phyloP scores from a whole-genome alignment of 2,113 vertebrate genomes.

The Phyllostomus discolor region DNA sequence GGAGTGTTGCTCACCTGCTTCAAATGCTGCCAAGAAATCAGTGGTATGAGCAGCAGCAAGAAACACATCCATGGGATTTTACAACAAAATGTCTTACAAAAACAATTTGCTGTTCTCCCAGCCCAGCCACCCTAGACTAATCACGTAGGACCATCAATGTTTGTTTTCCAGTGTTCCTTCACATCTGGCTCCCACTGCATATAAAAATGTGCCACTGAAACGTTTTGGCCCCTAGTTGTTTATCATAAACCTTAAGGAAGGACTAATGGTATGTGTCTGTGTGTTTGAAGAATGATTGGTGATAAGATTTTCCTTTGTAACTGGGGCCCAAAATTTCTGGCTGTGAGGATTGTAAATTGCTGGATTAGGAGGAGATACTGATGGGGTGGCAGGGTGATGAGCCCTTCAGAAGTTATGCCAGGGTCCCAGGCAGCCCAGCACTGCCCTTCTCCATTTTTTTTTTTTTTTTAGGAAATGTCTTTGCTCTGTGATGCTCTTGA shows the following conservation, averaged over 20 bases:
- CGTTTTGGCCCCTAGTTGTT: not conserved
- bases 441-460: not conserved
- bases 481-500: not conserved
- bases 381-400: not conserved
- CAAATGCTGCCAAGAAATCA: not conserved
- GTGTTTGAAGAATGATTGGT: not conserved
- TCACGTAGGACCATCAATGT: conserved; percentile 41
- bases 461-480: not conserved
- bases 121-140: not conserved
- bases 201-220: conserved; percentile 11
- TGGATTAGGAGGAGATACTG: not conserved
- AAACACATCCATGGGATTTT: not conserved
- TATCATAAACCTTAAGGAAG: conserved; percentile 1
- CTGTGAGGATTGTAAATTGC: not conserved
- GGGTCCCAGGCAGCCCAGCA: not conserved
- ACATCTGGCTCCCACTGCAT: not conserved
- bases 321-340: not conserved
- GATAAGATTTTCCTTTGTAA: conserved; percentile 25
- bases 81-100: not conserved
- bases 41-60: not conserved
- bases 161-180: conserved; percentile 33
- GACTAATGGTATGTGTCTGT: not conserved
- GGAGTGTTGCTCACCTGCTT: not conserved
- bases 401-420: not conserved
- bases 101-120: not conserved